These are phyloP conservation scores for Oryzias curvinotus DNA, from an alignment of 2,113 vertebrate genomes.

Conservation along the genomic window DNA sequence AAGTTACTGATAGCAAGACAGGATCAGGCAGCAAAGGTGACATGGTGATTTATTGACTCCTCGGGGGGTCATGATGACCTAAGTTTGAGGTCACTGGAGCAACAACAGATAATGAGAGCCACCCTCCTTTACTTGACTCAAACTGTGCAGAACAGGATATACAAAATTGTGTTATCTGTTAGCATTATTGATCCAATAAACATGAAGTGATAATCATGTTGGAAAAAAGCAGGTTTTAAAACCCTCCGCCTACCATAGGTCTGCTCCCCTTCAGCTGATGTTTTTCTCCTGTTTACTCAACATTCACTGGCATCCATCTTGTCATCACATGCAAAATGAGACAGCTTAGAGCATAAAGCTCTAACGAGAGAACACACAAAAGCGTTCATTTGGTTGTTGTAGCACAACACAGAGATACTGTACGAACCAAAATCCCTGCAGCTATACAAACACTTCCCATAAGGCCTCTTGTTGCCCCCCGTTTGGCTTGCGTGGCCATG, in stretches of 20 bases:
- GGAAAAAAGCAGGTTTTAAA: constrained; percentile 40
- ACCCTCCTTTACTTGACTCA: constrained; percentile 20
- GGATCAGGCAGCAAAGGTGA: constrained; percentile 69
- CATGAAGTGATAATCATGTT: constrained; percentile 19
- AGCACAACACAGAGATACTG: constrained; percentile 55
- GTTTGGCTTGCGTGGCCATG: constrained; percentile 74
- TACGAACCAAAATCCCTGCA: constrained; percentile 55
- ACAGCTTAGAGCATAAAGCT: constrained; percentile 73
- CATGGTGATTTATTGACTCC: constrained; percentile 77
- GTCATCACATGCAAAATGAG: constrained; percentile 85
- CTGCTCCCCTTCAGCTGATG: constrained; percentile 63
- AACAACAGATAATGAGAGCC: constrained; percentile 39
- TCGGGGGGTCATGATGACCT: constrained; percentile 71
- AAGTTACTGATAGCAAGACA: constrained; percentile 72
- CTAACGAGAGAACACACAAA: constrained; percentile 77
- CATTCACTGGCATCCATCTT: constrained; percentile 72
- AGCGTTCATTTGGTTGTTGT: constrained; percentile 46
- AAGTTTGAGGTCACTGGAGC: constrained; percentile 64
- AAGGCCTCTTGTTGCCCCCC: constrained; percentile 73
- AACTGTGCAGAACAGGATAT: not conserved
- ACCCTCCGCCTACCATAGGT: constrained; percentile 15
- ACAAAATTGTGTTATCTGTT: not conserved
- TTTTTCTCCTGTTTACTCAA: constrained; percentile 74
- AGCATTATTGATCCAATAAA: not conserved
- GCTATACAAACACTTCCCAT: constrained; percentile 82